phyloP scores from a whole-genome alignment of 2,888 invertebrate species.

The Drosophila helvetica region DNA sequence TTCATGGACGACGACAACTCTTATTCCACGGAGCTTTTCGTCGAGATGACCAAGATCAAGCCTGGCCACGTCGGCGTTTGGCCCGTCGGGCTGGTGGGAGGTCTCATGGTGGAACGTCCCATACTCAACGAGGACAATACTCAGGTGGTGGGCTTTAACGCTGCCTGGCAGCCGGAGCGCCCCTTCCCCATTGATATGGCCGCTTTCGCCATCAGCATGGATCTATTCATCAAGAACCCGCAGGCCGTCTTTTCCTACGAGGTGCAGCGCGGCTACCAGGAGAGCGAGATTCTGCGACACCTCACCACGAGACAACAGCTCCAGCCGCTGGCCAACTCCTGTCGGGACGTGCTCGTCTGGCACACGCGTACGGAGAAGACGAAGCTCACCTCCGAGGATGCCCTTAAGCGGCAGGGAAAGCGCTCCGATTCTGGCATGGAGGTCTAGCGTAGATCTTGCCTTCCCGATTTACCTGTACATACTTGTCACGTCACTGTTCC shows the following conservation, averaged over 20 bases:
- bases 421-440: constrained; percentile 87
- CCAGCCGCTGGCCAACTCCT: constrained; percentile 95
- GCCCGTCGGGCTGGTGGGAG: constrained; percentile 98
- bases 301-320: constrained; percentile 90
- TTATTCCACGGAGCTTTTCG: constrained; percentile 94
- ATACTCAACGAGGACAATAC: constrained; percentile 87
- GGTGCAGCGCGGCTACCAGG: constrained; percentile 94
- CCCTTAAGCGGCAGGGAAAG: constrained; percentile 85
- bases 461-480: constrained; percentile 5
- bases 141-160: constrained; percentile 86
- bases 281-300: constrained; percentile 92
- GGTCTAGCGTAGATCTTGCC: constrained; percentile 80
- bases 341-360: constrained; percentile 98
- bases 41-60: constrained; percentile 93
- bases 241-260: constrained; percentile 92
- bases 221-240: constrained; percentile 88
- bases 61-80: constrained; percentile 91
- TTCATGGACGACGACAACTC: constrained; percentile 99
- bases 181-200: constrained; percentile 99
- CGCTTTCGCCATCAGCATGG: constrained; percentile 94
- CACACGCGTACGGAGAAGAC: constrained; percentile 98
- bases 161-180: constrained; percentile 94
- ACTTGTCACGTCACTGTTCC: not conserved
- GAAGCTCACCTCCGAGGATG: constrained; percentile 88
- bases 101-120: constrained; percentile 96